Evolutionary conservation across 2,888 invertebrate species (phyloP).

Genomic region (Eupithecia centaureata): DNA sequence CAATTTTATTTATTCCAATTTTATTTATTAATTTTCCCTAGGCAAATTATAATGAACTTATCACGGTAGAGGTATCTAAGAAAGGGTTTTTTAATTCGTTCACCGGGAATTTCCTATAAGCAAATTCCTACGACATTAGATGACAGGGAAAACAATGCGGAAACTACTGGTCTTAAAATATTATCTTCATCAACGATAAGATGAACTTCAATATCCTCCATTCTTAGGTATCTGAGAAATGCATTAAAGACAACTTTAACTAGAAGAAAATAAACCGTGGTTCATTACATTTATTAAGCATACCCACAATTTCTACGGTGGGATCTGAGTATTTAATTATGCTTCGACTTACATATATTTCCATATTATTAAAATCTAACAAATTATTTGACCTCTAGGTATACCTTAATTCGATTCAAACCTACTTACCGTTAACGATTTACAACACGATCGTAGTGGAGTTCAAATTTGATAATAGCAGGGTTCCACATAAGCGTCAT

Average conservation of each 20-base stretch:
- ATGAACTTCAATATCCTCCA: not conserved
- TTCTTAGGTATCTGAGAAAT: too few relatives aligned
- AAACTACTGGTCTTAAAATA: not conserved
- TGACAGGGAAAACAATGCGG: not conserved
- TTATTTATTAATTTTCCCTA: too few relatives aligned
- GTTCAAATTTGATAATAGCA: not conserved
- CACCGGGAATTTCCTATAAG: not conserved
- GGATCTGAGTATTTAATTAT: too few relatives aligned
- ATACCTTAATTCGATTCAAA: too few relatives aligned
- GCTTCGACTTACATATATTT: too few relatives aligned
- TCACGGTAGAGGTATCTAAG: not conserved
- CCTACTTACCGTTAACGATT: conserved; percentile 6
- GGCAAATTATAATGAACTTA: too few relatives aligned
- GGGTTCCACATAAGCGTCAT: conserved; percentile 1
- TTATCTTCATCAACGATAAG: not conserved
- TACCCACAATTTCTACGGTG: too few relatives aligned
- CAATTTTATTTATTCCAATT: too few relatives aligned
- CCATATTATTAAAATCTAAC: too few relatives aligned
- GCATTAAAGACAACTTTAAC: not conserved
- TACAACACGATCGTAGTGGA: not conserved
- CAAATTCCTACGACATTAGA: not conserved
- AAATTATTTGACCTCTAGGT: too few relatives aligned
- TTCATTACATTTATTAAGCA: too few relatives aligned
- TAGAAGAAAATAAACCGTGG: not conserved
- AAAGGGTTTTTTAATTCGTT: not conserved